Base-by-base conservation (phyloP, 2,113 vertebrate genomes). In the Apaloderma vittatum region DNA sequence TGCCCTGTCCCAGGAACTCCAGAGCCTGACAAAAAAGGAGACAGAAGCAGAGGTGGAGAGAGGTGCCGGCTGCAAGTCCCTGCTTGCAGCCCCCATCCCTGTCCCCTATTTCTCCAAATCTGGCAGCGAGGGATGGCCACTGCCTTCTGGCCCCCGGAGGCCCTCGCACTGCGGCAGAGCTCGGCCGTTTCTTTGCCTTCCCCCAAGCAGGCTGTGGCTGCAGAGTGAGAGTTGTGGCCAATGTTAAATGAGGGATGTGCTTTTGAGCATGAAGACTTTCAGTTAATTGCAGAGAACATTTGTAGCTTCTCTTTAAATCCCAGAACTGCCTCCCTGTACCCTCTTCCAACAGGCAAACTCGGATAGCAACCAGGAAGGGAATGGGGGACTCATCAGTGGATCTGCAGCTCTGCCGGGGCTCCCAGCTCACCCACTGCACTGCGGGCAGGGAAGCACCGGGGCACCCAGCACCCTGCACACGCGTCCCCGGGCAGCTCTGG, bases 351-450 rank as follows among this genome's bases (percentile, higher is more conserved):
- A 6, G n/a, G 7, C 23, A 51, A 55, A 2, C 32, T 37, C 3
- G 6, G 83, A 11, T 40, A 62, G 19, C 58, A 30, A 11, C 79
- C 78, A 58, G 74, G 48, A 7, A 48, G 83, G 77, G 51, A 75
- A 32, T 0, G 0, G 45, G 66, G 45, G 52, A 70, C 40, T 13
- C 29, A 1, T 0, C 0, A 7, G 48, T n/a, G 73, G 48, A 29
- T 89, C 12, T 37, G 27, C 63, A 74, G 51, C 65, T 48, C 75
- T 70, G 15, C 48, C 65, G 67, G 52, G 16, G 18, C 57, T 86
- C 48, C 54, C 72, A 74, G 34, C 15, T 82, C 72, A 34, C 30
- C 34, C 49, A 7, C 7, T n/a, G n/a, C 51, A 0, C 12, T 21
- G n/a, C 62, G 32, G 72, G 72, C 59, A 43, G 40, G 43, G 71